Evolutionary conservation across 2,888 invertebrate species (phyloP).

Genomic region (Palloptera scutellata): DNA sequence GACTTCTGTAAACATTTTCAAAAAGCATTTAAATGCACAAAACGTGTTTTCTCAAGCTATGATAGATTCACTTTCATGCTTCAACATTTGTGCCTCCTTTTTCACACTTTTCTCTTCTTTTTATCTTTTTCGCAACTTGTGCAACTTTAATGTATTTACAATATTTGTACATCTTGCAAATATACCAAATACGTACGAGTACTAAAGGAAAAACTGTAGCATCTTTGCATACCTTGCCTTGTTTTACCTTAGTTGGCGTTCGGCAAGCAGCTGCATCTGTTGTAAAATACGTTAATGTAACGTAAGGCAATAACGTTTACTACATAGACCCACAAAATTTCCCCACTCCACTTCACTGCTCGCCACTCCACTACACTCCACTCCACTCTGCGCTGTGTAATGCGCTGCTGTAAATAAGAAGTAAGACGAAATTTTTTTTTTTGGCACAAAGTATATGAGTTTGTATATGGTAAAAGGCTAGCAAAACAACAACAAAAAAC

Average conservation of each 20-base stretch:
- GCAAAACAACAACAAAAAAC: not conserved
- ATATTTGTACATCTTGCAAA: not conserved
- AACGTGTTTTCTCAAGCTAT: not conserved
- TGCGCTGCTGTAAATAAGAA: too few species aligned
- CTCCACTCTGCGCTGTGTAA: too few species aligned
- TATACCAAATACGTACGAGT: not conserved
- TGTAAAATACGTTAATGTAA: not conserved
- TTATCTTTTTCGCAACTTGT: not conserved
- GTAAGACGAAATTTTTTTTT: too few species aligned
- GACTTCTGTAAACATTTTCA: not conserved
- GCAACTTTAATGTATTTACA: not conserved
- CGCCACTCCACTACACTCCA: not conserved
- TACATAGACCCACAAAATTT: not conserved
- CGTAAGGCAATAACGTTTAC: not conserved
- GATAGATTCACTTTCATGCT: not conserved
- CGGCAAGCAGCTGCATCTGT: not conserved
- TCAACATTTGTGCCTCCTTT: not conserved
- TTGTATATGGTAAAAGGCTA: not conserved
- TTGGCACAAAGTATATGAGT: too few species aligned
- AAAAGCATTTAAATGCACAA: slow-evolving; percentile 4
- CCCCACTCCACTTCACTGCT: not conserved
- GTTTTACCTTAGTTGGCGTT: not conserved
- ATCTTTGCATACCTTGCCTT: not conserved
- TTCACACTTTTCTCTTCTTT: not conserved
- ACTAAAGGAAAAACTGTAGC: not conserved